phyloP scores from a whole-genome alignment of 2,888 invertebrate genomes.

The Caenorhabditis auriculariae region DNA sequence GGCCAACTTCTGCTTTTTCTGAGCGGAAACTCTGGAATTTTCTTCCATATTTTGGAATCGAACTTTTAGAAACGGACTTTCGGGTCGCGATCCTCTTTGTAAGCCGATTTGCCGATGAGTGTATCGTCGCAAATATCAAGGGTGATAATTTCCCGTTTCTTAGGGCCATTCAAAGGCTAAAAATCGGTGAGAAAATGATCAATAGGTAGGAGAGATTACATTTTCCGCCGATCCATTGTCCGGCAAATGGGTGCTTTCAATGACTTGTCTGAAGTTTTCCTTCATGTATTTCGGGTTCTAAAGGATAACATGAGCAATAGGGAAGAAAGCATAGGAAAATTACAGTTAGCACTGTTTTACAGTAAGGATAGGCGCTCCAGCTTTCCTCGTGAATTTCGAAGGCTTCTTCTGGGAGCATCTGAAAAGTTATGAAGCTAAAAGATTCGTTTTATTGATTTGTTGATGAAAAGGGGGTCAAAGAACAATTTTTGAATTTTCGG shows the following conservation, averaged over 20 bases:
- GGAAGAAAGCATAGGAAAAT: too few relatives aligned
- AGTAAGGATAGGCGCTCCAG: conserved; percentile 99
- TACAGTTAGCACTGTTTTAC: conserved; percentile 75
- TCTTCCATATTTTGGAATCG: too few relatives aligned
- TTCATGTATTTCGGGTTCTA: conserved; percentile 77
- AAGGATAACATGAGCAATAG: too few relatives aligned
- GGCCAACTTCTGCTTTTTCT: conserved; percentile 82
- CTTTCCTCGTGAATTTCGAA: conserved; percentile 96
- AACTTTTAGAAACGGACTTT: too few relatives aligned
- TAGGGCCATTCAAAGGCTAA: conserved; percentile 88
- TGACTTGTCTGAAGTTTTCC: conserved; percentile 85
- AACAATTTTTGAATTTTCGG: too few relatives aligned
- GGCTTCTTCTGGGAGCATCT: conserved; percentile 82
- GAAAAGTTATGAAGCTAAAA: too few relatives aligned
- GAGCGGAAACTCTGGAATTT: conserved; percentile 82
- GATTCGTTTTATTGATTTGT: too few relatives aligned
- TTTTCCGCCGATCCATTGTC: conserved; percentile 68
- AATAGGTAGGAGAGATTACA: conserved; percentile 29
- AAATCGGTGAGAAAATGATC: too few relatives aligned
- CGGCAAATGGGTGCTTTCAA: conserved; percentile 88
- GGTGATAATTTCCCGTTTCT: conserved; percentile 81
- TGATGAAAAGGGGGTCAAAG: too few relatives aligned
- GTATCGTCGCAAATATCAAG: conserved; percentile 95
- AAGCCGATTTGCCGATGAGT: conserved; percentile 29
- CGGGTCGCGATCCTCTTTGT: conserved; percentile 23